Evolutionary conservation across 2,797 vertebrate genomes (phyloP).

Genomic region (Pteronotus mesoamericanus): DNA sequence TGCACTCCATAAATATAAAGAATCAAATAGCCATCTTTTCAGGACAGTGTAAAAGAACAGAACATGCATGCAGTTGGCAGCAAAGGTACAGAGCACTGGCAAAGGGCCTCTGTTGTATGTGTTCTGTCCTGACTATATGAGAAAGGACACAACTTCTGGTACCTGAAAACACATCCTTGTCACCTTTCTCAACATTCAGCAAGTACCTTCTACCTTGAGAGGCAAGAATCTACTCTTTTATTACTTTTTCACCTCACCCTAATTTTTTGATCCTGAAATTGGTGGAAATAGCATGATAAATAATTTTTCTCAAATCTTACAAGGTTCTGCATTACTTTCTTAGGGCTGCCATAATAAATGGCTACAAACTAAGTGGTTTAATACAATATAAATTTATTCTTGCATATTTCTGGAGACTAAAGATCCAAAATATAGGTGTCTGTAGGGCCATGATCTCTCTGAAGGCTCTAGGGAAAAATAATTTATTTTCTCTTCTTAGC

Average conservation of each 20-base stretch:
- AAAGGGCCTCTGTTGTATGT: neutral
- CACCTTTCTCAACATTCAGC: neutral
- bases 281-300: neutral
- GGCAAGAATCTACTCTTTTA: neutral
- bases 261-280: neutral
- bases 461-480: neutral
- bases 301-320: neutral
- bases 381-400: neutral
- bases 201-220: neutral
- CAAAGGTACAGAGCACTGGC: neutral
- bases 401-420: neutral
- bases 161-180: neutral
- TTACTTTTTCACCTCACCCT: neutral
- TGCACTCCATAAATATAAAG: neutral
- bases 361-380: neutral
- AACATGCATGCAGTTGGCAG: rapidly evolving
- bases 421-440: neutral
- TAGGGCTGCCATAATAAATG: neutral
- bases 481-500: neutral
- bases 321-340: neutral
- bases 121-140: neutral
- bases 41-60: neutral
- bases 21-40: neutral
- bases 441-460: neutral
- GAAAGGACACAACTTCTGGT: neutral